Conservation (phyloP, 2,797 vertebrate genomes). For the Taeniopygia guttata region DNA sequence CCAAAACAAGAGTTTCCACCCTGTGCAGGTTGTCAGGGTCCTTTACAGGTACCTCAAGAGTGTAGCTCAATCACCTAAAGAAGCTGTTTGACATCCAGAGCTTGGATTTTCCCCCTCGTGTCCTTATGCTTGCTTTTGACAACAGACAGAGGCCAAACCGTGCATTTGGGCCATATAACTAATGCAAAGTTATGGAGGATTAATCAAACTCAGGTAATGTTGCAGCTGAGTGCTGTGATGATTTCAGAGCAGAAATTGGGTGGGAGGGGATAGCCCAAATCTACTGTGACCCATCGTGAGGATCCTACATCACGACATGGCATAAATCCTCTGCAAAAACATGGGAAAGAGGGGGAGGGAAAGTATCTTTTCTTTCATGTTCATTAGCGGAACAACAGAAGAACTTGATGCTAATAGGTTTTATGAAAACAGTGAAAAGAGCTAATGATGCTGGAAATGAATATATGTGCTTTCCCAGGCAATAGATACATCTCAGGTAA, state of each 20-base stretch:
- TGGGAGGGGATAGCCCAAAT: background rate
- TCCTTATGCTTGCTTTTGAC: background rate
- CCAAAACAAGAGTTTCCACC: background rate
- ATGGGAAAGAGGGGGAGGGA: fast-evolving
- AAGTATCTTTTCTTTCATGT: background rate
- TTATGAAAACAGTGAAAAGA: background rate
- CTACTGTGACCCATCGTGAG: background rate
- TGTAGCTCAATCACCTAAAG: background rate
- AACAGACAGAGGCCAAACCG: background rate
- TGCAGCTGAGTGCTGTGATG: background rate
- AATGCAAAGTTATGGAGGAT: background rate
- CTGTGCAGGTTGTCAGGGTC: fast-evolving
- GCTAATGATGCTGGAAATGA: background rate
- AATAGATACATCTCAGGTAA: background rate
- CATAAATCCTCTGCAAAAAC: background rate
- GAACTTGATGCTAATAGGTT: background rate
- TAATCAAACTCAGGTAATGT: fast-evolving
- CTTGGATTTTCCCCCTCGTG: fast-evolving
- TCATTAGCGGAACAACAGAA: background rate
- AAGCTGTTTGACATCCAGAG: background rate
- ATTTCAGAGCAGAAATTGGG: background rate
- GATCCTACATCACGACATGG: fast-evolving
- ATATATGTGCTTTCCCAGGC: background rate
- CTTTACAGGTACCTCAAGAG: background rate
- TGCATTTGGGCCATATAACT: background rate